Conservation (phyloP, 1,140 invertebrate species). For the Hestina assimilis region DNA sequence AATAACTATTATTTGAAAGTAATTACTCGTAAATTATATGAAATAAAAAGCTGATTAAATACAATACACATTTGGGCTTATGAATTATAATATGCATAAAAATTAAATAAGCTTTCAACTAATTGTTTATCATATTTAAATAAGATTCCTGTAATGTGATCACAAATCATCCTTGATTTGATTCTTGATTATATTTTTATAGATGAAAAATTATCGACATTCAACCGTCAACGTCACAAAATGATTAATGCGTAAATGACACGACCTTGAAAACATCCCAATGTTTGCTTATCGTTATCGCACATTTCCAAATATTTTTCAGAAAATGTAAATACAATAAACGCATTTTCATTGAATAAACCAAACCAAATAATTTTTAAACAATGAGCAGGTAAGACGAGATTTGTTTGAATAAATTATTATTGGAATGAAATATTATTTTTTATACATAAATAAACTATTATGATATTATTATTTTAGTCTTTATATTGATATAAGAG, state of each 20-base stretch:
- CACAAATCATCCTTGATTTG: too few species aligned
- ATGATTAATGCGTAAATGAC: too few species aligned
- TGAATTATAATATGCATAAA: background rate
- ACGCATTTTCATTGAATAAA: background rate
- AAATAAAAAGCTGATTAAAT: background rate
- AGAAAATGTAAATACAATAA: slow-evolving; percentile 8
- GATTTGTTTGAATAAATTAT: too few species aligned
- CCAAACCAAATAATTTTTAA: background rate
- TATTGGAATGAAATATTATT: too few species aligned
- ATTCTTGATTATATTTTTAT: too few species aligned
- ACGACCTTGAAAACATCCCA: background rate
- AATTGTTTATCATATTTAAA: too few species aligned
- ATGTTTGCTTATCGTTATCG: background rate
- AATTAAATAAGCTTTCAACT: too few species aligned
- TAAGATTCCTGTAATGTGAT: too few species aligned
- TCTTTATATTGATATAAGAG: slow-evolving; percentile 68
- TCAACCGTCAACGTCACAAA: background rate
- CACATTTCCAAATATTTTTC: background rate
- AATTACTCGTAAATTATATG: too few species aligned
- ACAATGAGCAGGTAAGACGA: slow-evolving; percentile 33
- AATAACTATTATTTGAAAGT: too few species aligned
- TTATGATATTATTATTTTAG: slow-evolving; percentile 36
- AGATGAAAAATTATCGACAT: background rate
- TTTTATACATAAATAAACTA: too few species aligned
- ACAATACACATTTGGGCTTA: background rate